Base-by-base conservation (phyloP, 2,888 invertebrate species). In the Xanthia icteritia region DNA sequence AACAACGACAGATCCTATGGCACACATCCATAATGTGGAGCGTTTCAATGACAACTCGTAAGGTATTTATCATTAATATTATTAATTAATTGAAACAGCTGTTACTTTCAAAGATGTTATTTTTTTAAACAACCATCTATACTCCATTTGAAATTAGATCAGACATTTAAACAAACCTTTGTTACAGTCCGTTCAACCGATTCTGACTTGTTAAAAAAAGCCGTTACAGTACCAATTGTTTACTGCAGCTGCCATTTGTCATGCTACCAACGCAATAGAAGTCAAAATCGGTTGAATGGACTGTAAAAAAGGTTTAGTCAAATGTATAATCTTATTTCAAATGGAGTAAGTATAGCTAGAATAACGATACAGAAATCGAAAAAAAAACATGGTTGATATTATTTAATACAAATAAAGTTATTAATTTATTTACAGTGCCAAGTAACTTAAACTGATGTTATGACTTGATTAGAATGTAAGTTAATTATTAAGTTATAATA, bases 1-100 rank as follows among this genome's bases (percentile, higher is more conserved):
- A 51, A 31, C n/a, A 61, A 58, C 39, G 68, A 51, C n/a, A 75
- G 23, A 54, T 66, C 31, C n/a, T 71, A 61, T 61, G 85, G 72
- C 45, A 71, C 42, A 56, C 17, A 48, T 27, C 45, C 20, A 45
- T 74, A 69, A 58, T 61, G 17, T 65, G 20, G 17, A 70, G n/a
- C 70, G 51, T 51, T 36, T 72, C 70, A 76, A 54, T 60, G n/a
- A 60, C 54, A 81, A 68, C 61, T 64, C 27, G 60, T 31, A 65
- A 56, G 61, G 39, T 36, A 63, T 80, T 74, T 42, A 78, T 58
- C 42, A 66, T 31, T 61, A 20, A 45, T 65, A 51, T 54, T 36
- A 70, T 51, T 48, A 56, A 58, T 83, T 79, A 70, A 56, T 79
- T 45, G 8, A 60, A 65, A 48, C 15, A 17, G 36, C 8, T 73